Base-by-base conservation (phyloP, 2,888 invertebrate species). In the Drosophila mimica region DNA sequence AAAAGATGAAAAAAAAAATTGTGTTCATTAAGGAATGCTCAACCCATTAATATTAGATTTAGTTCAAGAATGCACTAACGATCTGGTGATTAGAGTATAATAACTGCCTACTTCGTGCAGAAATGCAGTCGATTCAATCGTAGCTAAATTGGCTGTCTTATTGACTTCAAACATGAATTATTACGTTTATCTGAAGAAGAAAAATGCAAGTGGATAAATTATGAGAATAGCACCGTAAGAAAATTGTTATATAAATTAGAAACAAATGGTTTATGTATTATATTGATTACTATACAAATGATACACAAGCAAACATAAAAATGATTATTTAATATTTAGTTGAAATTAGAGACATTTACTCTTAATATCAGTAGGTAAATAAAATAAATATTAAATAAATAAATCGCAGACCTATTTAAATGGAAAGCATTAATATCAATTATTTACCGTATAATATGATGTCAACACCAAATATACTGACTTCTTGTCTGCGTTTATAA, bases 391-490 rank as follows among this genome's bases (percentile, higher is more conserved):
- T 34, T 4, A 31, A 1, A 9, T 30, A 17, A 30, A 17, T 20
- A 60, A 68, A 60, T n/a, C n/a, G n/a, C n/a, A n/a, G n/a, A 82
- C 82, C 85, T 68, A 84, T 75, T 76, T 79, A 84, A 82, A 73
- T 79, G 70, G 74, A 73, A 85, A 85, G 73, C 81, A 75, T 74
- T 68, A 66, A 82, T 28, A 51, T 69, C 48, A 49, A 63, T 66
- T 76, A 57, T 63, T 34, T 51, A 48, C 46, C 54, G 30, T 48
- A 46, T 28, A 43, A n/a, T 48, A 46, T 36, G 58, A 57, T 43
- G 15, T 43, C 57, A 57, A 9, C 40, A 20, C 4, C 11, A n/a
- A 34, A 30, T 1, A 4, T 28, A n/a, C 28, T 34, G 48, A 20
- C 17, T 11, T 31, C n/a, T 31, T 20, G 6, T 6, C 4, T 25